Evolutionary conservation across 2,113 vertebrate species (phyloP).

Genomic region (Suncus etruscus): DNA sequence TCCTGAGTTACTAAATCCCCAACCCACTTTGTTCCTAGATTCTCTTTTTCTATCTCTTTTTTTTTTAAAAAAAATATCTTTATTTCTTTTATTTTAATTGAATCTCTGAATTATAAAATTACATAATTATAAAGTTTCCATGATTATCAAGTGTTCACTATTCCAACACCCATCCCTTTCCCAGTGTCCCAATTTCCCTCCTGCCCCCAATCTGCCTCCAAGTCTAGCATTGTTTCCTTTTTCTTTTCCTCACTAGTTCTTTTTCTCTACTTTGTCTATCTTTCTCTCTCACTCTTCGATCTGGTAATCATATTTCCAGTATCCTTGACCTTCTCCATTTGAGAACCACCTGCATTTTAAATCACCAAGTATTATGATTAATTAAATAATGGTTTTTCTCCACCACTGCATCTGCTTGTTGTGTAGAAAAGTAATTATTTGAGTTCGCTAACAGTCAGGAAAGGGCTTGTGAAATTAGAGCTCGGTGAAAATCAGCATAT

Average conservation of each 20-base stretch:
- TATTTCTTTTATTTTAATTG: too few relatives aligned
- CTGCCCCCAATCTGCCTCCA: too few relatives aligned
- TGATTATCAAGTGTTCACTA: too few relatives aligned
- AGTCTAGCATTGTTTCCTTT: accelerated
- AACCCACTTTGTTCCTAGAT: not conserved
- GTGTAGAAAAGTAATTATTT: conserved; percentile 57
- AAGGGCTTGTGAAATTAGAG: conserved; percentile 66
- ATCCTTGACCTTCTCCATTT: not conserved
- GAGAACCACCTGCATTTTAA: conserved; percentile 15
- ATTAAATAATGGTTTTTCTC: conserved; percentile 50
- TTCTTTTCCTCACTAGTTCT: not conserved
- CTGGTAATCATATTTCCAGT: not conserved
- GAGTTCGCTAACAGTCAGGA: not conserved
- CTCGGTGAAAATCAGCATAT: conserved; percentile 71
- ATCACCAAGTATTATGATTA: conserved; percentile 37
- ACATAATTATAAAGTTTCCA: too few relatives aligned
- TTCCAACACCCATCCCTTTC: too few relatives aligned
- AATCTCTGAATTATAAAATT: too few relatives aligned
- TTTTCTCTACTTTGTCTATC: too few relatives aligned
- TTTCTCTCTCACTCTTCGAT: not conserved
- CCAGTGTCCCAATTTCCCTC: too few relatives aligned
- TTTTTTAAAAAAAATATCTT: too few relatives aligned
- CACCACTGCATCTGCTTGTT: not conserved
- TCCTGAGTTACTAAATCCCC: not conserved
- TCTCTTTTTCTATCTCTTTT: not conserved